Base-by-base conservation (phyloP, 2,797 vertebrate genomes). In the Salarias fasciatus region DNA sequence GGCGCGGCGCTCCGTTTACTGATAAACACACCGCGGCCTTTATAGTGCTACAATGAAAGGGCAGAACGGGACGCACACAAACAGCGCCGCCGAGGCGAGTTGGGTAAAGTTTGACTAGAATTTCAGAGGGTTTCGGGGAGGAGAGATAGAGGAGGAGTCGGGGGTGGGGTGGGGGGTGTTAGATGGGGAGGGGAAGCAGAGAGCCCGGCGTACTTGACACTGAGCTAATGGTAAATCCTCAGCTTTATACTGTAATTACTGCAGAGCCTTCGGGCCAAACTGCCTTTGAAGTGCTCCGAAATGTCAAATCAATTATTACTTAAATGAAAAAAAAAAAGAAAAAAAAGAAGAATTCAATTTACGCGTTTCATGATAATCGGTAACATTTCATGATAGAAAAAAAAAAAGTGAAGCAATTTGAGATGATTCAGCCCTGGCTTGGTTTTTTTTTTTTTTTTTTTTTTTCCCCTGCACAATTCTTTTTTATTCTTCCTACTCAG, bases 271-370 rank as follows among this genome's bases (percentile, higher is more conserved):
- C 36, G 24, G 91, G 89, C 85, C 88, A 80, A 74, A 80, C 73
- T 72, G 86, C 72, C 90, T 93, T 92, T 92, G 91, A 92, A 92
- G 91, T 91, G 79, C 81, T 81, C 61, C 14, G 57, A 91, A 92
- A 90, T 89, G 89, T 92, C 89, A 90, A 92, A 92, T 91, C 90
- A 92, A 90, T 93, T 92, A 93, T 91, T 85, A 90, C 85, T 88
- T 88, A 84, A 84, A 85, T 87, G 81, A 77, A 84, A 85, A 80
- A 85, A 82, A 48, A 71, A 56, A 80, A 72, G 83, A 50, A 85
- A 78, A 82, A 83, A 50, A 85, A 78, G 82, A 77, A 84, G 58
- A 86, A 84, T 89, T 91, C 87, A 89, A 90, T 93, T 89, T 90
- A 75, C 61, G 36, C 61, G 68, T 90, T 86, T 90, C 79, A 84